phyloP scores from a whole-genome alignment of 23 tunicate genomes.

The Trididemnum clinides region DNA sequence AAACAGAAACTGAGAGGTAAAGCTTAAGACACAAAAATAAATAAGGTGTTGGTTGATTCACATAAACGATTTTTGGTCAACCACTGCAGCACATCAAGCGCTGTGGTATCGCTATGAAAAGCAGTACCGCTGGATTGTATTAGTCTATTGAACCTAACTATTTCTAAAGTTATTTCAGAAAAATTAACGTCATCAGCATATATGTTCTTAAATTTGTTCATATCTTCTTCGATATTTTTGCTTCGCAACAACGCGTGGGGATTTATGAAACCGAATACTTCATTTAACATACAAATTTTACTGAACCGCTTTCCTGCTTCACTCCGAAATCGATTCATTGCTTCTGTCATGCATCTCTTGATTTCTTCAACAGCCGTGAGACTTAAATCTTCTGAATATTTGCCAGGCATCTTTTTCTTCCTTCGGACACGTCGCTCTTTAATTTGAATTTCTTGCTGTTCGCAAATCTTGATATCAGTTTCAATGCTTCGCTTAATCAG shows the following conservation, averaged over 20 bases:
- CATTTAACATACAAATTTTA: constrained; percentile 6
- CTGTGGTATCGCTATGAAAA: constrained; percentile 25
- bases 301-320: constrained; percentile 44
- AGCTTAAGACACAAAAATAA: constrained; percentile 27
- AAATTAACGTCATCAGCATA: constrained; percentile 15
- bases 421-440: constrained; percentile 32
- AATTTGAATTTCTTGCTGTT: constrained; percentile 27
- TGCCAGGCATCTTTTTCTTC: constrained; percentile 51
- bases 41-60: constrained; percentile 35
- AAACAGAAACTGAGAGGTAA: constrained; percentile 37
- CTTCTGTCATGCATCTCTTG: constrained; percentile 38
- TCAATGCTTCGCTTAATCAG: constrained; percentile 26
- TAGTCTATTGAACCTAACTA: constrained; percentile 18
- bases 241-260: constrained; percentile 38
- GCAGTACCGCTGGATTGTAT: constrained; percentile 32
- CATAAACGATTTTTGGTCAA: constrained; percentile 26
- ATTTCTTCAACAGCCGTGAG: constrained; percentile 40
- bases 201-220: constrained; percentile 25
- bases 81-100: constrained; percentile 34
- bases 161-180: constrained; percentile 12
- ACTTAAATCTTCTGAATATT: constrained; percentile 33
- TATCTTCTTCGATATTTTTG: constrained; percentile 5
- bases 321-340: constrained; percentile 38
- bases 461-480: constrained; percentile 21
- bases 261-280: constrained; percentile 37